A percentile compares a stretch with the other conserved stretches of the same genome.
phyloP scores from a whole-genome alignment of 2,888 invertebrate species.

The Plebejus melissa region DNA sequence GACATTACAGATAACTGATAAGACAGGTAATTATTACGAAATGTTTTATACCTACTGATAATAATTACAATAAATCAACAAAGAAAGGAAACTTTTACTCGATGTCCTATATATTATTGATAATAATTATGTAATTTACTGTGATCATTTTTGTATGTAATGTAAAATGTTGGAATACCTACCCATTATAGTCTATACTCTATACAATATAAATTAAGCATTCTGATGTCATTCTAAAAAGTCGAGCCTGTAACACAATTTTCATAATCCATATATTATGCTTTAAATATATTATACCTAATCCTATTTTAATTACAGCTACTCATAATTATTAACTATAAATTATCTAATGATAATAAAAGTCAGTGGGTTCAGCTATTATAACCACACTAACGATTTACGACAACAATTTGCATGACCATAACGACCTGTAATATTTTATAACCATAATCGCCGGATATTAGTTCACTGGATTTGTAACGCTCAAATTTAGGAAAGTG shows the following conservation, averaged over 20 bases:
- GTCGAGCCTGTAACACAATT: too few species aligned
- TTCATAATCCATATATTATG: too few species aligned
- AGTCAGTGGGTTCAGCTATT: background rate
- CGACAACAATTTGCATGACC: slow-evolving; percentile 5
- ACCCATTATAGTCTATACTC: background rate
- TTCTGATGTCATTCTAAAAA: background rate
- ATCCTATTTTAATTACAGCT: background rate
- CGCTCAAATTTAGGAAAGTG: slow-evolving; percentile 35
- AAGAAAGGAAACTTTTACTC: slow-evolving; percentile 7
- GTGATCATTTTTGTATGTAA: background rate
- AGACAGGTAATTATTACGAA: background rate
- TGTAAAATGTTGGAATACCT: background rate
- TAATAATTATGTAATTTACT: background rate
- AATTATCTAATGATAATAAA: background rate
- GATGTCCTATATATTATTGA: background rate
- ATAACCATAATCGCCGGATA: slow-evolving; percentile 32
- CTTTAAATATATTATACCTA: too few species aligned
- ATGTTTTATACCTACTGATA: background rate
- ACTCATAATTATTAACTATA: background rate
- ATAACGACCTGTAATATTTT: slow-evolving; percentile 31
- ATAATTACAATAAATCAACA: background rate
- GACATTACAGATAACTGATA: background rate
- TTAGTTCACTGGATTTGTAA: slow-evolving; percentile 29
- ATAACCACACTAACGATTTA: slow-evolving; percentile 2
- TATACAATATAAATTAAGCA: background rate